Evolutionary conservation across 2,888 invertebrate genomes (phyloP), one percentile per base, ranked within the genome.

Genomic region (Hydrotaea diabolus): DNA sequence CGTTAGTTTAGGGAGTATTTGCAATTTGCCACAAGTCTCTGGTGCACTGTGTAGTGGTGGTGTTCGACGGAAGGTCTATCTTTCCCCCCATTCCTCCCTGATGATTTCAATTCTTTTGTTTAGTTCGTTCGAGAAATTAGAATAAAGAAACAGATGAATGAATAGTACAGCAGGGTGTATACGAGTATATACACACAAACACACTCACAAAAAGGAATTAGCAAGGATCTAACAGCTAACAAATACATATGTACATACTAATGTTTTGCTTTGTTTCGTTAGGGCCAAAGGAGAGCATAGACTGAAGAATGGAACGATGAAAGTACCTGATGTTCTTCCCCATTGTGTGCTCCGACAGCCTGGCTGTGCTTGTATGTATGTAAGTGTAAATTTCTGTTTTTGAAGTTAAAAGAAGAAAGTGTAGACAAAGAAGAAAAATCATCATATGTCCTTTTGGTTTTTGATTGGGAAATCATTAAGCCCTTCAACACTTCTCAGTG

Each of bases 61-160:
- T n/a, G n/a, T 8, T 39, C 3, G 39, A 53, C 53, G 2, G 17
- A 53, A n/a, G 5, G 53, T 53, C 19, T 53, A 23, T 71, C 23
- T 69, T 8, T 39, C 17, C n/a, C 49, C n/a, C 46, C 13, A 53
- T 55, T 72, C 72, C 31, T 53, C 55, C 31, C n/a, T 26, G 26
- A 53, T 26, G 53, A 53, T 36, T 53, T 53, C 23, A 53, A 53
- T 72, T 72, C 55, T 23, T 72, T 72, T 72, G 49, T 72, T 72
- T 72, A 53, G 49, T 72, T 72, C 2, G 2, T 21, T 43, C 19
- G n/a, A 19, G 43, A 69, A 72, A 26, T 72, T 53, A 49, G 55
- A 53, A 49, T 21, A 72, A 72, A 72, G 36, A 17, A 72, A 64
- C 13, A 39, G 39, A 64, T 19, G 11, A 64, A 64, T 19, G 11